phyloP scores from a whole-genome alignment of 2,888 invertebrate species.

The Megastigmus dorsalis region DNA sequence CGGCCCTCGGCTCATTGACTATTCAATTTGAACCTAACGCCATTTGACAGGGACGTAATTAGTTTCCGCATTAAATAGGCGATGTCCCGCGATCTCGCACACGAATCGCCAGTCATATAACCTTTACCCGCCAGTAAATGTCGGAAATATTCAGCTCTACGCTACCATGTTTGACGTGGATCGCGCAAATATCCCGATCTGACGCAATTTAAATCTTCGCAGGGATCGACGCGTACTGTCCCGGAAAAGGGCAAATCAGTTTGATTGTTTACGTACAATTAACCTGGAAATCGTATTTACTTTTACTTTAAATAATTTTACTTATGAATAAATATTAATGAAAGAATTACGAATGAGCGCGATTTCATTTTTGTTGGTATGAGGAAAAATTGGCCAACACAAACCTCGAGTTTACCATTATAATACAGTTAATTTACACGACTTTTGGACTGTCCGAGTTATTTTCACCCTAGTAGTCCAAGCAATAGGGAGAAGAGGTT shows the following conservation, averaged over 20 bases:
- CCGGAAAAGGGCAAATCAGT: background rate
- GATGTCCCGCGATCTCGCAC: background rate
- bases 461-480: no score
- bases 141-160: conserved; percentile 11
- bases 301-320: no score
- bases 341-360: no score
- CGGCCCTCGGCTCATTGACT: conserved; percentile 47
- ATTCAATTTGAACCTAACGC: conserved; percentile 44
- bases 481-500: no score
- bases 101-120: background rate
- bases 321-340: no score
- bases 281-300: no score
- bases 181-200: conserved; percentile 1
- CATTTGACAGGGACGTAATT: conserved; percentile 48
- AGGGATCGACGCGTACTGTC: background rate
- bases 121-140: background rate
- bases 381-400: no score
- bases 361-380: no score
- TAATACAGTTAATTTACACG: no score
- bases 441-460: no score
- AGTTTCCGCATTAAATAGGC: conserved; percentile 49
- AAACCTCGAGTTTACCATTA: no score
- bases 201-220: background rate
- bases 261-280: no score
- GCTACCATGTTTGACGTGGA: conserved; percentile 11